Percentiles rank a stretch among this genome's conserved stretches.
phyloP scores from a whole-genome alignment of 2,113 vertebrate species.

The Protomyctophum bolini region DNA sequence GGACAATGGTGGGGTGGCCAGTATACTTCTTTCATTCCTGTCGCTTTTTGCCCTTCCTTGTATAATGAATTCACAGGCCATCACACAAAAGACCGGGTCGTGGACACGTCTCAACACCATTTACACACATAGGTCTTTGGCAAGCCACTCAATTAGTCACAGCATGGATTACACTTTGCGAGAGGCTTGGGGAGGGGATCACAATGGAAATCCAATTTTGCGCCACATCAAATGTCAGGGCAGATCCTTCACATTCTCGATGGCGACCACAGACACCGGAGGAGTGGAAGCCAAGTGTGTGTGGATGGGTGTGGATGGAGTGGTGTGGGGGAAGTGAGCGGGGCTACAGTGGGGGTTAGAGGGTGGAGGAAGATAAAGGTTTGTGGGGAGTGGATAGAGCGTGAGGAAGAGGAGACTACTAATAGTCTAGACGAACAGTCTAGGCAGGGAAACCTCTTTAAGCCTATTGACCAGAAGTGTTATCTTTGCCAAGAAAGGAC shows the following conservation, averaged over 20 bases:
- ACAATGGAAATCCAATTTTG: constrained; percentile 71
- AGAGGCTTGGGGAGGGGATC: constrained; percentile 59
- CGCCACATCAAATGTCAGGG: constrained; percentile 70
- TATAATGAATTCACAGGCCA: constrained; percentile 40
- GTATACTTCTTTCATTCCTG: not conserved
- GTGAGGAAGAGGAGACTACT: constrained; percentile 7
- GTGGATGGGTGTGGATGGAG: constrained; percentile 22
- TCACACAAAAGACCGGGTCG: constrained; percentile 46
- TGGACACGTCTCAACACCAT: constrained; percentile 60
- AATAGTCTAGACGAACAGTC: too few relatives aligned
- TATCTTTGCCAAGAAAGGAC: not conserved
- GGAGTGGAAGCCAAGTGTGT: constrained; percentile 24
- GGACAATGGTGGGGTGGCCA: constrained; percentile 25
- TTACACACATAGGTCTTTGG: constrained; percentile 63
- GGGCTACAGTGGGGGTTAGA: not conserved
- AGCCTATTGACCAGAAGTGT: constrained; percentile 17
- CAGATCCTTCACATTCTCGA: constrained; percentile 58
- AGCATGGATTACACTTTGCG: constrained; percentile 63
- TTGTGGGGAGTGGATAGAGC: constrained; percentile 17
- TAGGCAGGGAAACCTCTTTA: not conserved
- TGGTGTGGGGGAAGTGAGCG: not conserved
- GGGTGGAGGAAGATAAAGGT: constrained; percentile 15
- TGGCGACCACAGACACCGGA: constrained; percentile 46
- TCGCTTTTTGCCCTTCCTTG: constrained; percentile 8
- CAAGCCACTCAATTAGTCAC: constrained; percentile 72